Evolutionary conservation across 35 echinoderm and acorn worm genomes (phyloP).

Genomic region (Ptychodera flava): DNA sequence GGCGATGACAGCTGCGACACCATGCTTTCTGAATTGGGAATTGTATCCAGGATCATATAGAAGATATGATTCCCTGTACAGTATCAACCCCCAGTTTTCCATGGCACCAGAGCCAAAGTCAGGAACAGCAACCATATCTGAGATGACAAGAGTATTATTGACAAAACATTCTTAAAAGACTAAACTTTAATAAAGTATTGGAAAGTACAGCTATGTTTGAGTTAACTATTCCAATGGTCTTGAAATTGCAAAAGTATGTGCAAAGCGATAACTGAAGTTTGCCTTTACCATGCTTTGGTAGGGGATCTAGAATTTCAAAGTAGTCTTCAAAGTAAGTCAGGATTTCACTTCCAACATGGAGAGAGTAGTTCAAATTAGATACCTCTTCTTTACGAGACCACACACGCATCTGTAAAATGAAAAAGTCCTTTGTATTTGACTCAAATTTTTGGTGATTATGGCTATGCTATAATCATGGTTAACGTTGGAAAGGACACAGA

Average conservation of each 20-base stretch:
- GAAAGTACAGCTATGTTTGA: too few species aligned
- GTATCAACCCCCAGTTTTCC: conserved; percentile 96
- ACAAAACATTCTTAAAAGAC: too few species aligned
- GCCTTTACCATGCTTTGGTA: conserved; percentile 13
- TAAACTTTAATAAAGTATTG: too few species aligned
- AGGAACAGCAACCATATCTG: conserved; percentile 97
- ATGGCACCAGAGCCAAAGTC: too few species aligned
- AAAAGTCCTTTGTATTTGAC: too few species aligned
- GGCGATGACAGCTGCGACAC: conserved; percentile 57
- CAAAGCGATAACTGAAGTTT: background rate
- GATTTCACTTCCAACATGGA: background rate
- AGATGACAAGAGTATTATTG: too few species aligned
- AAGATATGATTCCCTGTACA: conserved; percentile 72
- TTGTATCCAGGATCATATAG: conserved; percentile 38
- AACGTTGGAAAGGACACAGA: too few species aligned
- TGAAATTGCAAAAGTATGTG: too few species aligned
- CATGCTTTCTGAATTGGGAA: conserved; percentile 56
- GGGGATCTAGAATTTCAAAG: background rate
- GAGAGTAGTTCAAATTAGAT: background rate
- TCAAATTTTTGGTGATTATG: too few species aligned
- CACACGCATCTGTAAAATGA: conserved; percentile 9
- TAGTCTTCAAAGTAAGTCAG: background rate
- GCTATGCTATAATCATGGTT: too few species aligned
- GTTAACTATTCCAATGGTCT: too few species aligned
- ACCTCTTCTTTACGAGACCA: background rate